Conservation (phyloP, 2,888 invertebrate genomes). For the Herminia tarsipennalis region DNA sequence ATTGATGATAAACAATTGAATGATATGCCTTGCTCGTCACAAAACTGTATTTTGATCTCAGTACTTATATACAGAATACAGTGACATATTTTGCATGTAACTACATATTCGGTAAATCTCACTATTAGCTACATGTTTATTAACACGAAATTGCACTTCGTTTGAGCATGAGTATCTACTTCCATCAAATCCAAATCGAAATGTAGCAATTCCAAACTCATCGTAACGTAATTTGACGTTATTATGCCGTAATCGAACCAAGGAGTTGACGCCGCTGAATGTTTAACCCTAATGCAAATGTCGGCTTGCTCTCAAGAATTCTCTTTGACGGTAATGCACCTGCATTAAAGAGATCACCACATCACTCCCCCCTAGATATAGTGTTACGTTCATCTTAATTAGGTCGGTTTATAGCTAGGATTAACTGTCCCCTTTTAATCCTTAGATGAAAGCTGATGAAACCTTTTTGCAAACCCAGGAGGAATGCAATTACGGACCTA, state of each 20-base stretch:
- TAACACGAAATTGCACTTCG: slow-evolving; percentile 32
- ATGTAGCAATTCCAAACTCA: slow-evolving; percentile 45
- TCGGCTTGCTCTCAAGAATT: slow-evolving; percentile 48
- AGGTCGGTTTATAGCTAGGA: slow-evolving; percentile 48
- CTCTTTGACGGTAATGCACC: slow-evolving; percentile 60
- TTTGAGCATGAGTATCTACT: slow-evolving; percentile 23
- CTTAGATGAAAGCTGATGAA: slow-evolving; percentile 47
- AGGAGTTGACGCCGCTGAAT: slow-evolving; percentile 38
- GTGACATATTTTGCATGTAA: no score
- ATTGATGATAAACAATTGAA: no score
- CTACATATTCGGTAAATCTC: no score
- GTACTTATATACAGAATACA: no score
- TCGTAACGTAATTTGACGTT: slow-evolving; percentile 44
- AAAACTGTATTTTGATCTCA: no score
- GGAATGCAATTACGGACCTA: slow-evolving; percentile 60
- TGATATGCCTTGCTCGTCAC: no score
- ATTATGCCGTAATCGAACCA: slow-evolving; percentile 50
- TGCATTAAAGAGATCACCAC: slow-evolving; percentile 54
- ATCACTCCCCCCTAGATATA: slow-evolving; percentile 28
- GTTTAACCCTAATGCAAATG: slow-evolving; percentile 37
- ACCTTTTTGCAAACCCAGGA: slow-evolving; percentile 45
- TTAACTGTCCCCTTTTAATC: slow-evolving; percentile 59
- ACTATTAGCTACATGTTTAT: no score
- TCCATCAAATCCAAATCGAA: slow-evolving; percentile 32
- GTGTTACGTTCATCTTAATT: slow-evolving; percentile 51